Base-by-base conservation (phyloP, 2,113 vertebrate genomes). In the Garra rufa region DNA sequence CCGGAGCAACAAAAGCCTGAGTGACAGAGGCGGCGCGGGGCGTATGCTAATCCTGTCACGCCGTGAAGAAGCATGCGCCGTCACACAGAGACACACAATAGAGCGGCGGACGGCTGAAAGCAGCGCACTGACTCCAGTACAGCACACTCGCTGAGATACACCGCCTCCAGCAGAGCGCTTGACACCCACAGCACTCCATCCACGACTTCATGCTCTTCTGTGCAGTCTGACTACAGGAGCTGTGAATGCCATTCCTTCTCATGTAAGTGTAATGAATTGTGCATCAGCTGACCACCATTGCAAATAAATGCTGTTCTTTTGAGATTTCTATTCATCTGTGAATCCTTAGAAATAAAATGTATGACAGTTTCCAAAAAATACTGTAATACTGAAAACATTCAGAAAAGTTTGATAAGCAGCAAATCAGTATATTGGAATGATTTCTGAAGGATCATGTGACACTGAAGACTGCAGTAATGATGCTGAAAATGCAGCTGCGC, bases 31-130 rank as follows among this genome's bases (percentile, higher is more conserved):
- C 52, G 48, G 86, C 34, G 87, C 59, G 84, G 44, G 82, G 63
- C 48, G 52, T 61, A 65, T 70, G 71, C 77, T 89, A 76, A 89
- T 87, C 88, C 83, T 82, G 76, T 85, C 83, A 83, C 71, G 55
- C 85, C 67, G 61, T 81, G 50, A 81, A 81, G 81, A 81, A 52
- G 74, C 81, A 85, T 78, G 87, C 77, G 78, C 44, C 71, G 67
- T 46, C 73, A 28, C 81, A 48, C 76, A 43, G 15, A 59, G 28
- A 30, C 70, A 41, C 73, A 88, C 70, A 88, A 84, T 82, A 55
- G 76, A 71, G 44, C 41, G 1, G 14, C 46, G 0, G 4, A 46
- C 26, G 24, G 8, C 52, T 57, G 19, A 8, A 14, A 67, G 34
- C 34, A 34, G 34, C 34, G 34, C 34, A 34, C 34, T 34, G 34